Percentiles rank a stretch among this genome's conserved stretches.
Conservation (phyloP, 2,113 vertebrate genomes). For the Alethe castanea region DNA sequence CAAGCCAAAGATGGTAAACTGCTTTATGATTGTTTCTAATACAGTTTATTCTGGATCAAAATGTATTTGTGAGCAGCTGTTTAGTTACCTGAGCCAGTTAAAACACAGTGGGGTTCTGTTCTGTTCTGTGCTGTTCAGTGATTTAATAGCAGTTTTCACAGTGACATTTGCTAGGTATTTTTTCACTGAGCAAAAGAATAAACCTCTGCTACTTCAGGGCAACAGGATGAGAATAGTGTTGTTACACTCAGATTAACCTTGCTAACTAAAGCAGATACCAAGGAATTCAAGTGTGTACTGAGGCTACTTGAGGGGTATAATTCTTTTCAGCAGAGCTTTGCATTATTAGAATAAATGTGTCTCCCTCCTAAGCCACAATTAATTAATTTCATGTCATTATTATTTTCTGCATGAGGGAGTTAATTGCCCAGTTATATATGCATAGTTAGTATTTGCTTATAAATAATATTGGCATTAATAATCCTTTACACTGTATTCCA, state of each 20-base stretch:
- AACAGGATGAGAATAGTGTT: neutral
- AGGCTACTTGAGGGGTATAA: neutral
- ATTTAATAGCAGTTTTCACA: neutral
- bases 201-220: neutral
- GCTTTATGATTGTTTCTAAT: constrained; percentile 22
- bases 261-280: neutral
- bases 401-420: neutral
- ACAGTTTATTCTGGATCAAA: neutral
- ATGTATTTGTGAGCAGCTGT: neutral
- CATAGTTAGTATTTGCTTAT: neutral
- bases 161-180: neutral
- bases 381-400: neutral
- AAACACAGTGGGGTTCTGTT: neutral
- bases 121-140: neutral
- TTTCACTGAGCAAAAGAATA: neutral
- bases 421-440: neutral
- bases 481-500: neutral
- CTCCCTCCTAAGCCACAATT: neutral
- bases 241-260: neutral
- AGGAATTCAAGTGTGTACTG: neutral
- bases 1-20: constrained; percentile 72
- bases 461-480: neutral
- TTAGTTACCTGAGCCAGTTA: neutral
- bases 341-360: neutral
- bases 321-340: neutral